Base-by-base conservation (phyloP, 2,113 vertebrate species). In the Mola mola region DNA sequence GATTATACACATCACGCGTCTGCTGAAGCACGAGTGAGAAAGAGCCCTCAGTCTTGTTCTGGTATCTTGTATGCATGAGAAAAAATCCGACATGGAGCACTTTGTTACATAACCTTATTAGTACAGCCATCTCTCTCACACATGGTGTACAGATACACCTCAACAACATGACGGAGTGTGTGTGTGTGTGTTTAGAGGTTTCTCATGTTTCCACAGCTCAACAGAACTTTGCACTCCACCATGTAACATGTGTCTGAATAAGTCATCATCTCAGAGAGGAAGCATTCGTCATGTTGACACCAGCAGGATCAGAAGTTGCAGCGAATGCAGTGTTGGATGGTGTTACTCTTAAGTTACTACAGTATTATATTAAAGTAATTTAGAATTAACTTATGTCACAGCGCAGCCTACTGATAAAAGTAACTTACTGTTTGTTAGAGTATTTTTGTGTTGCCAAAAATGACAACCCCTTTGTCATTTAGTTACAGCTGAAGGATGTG, bases 31-130 rank as follows among this genome's bases (percentile, higher is more conserved):
- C 43, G 49, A 52, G 62, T 44, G 57, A 70, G 38, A 34, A 48
- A 19, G 41, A 78, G 63, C 44, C 44, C 26, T 42, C 4, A 37
- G 47, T 62, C 50, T 38, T 63, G 26, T 6, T 69, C 62, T 72
- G 72, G 46, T 68, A 71, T 85, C 37, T 63, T 29, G 48, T 72
- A 83, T 87, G 87, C 85, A 78, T 87, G 85, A 86, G 51, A 12
- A 66, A 44, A 40, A 34, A 76, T 66, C 28, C 0, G 43, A 81
- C 78, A 84, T 58, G 41, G 34, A 75, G 68, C 61, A 50, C 72
- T 49, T 33, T 19, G 43, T 86, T 89, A 70, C 61, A 11, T 82
- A 81, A 84, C 56, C 73, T 80, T 28, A 77, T 79, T 64, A 75
- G 48, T 44, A 55, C 52, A 46, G 0, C 12, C 56, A 52, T 57